Percentiles rank a stretch among this genome's conserved stretches.
Conservation (phyloP, 2,797 vertebrate species). For the Rhincodon typus region DNA sequence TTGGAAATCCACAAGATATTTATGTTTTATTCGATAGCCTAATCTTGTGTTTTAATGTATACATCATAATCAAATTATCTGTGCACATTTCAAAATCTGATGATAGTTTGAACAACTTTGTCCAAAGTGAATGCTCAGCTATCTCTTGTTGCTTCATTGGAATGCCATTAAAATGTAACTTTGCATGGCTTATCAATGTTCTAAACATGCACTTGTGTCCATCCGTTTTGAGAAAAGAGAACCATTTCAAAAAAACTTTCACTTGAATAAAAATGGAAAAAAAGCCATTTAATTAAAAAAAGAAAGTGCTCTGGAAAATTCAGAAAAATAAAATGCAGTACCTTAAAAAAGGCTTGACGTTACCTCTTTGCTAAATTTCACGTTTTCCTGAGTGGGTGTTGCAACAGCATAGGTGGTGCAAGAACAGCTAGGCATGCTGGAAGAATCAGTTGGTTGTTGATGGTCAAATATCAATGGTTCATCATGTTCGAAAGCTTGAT, state of each 20-base stretch:
- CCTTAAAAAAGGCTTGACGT: constrained; percentile 45
- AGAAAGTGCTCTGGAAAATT: constrained; percentile 25
- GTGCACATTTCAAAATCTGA: neutral
- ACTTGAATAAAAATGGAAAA: neutral
- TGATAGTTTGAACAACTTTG: neutral
- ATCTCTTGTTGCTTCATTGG: neutral
- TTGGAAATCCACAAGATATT: neutral
- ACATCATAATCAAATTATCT: neutral
- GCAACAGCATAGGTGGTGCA: constrained; percentile 57
- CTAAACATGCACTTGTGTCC: neutral
- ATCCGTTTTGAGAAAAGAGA: neutral
- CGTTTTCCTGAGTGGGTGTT: constrained; percentile 60
- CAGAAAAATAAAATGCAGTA: constrained; percentile 37
- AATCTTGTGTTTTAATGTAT: neutral
- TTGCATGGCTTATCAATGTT: no score
- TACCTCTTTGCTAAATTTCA: constrained; percentile 65
- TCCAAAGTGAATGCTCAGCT: neutral
- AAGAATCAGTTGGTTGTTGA: constrained; percentile 50
- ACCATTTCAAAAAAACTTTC: neutral
- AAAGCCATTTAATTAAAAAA: constrained; percentile 15
- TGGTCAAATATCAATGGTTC: constrained; percentile 47
- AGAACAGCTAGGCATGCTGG: constrained; percentile 57
- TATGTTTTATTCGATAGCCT: neutral
- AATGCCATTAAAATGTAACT: neutral
- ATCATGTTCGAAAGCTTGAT: constrained; percentile 70